phyloP scores from a whole-genome alignment of 2,113 vertebrate species.

The Nannobrachium achirus region DNA sequence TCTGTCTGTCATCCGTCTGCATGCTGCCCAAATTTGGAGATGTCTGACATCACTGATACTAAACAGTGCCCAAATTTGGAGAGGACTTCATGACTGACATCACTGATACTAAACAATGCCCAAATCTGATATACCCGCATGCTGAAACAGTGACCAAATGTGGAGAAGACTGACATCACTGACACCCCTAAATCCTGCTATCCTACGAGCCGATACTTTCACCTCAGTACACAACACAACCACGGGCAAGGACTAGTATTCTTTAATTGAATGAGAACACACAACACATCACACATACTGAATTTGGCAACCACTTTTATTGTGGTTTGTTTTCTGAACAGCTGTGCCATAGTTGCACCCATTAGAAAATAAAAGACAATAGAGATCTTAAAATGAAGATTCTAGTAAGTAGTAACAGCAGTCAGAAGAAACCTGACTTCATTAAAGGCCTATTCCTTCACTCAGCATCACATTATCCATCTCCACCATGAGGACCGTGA shows the following conservation, averaged over 20 bases:
- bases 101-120: too few relatives aligned
- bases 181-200: too few relatives aligned
- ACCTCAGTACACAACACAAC: too few relatives aligned
- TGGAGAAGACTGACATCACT: too few relatives aligned
- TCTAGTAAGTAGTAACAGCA: constrained; percentile 48
- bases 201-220: too few relatives aligned
- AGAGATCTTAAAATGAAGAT: constrained; percentile 23
- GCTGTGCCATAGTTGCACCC: constrained; percentile 42
- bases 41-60: too few relatives aligned
- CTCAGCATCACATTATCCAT: constrained; percentile 36
- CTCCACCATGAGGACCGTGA: constrained; percentile 49
- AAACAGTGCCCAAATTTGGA: too few relatives aligned
- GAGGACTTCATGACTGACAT: too few relatives aligned
- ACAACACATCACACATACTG: constrained; percentile 9
- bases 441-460: constrained; percentile 20
- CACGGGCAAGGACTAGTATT: neutral
- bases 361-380: constrained; percentile 53
- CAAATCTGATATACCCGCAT: too few relatives aligned
- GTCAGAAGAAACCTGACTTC: constrained; percentile 27
- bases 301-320: constrained; percentile 66
- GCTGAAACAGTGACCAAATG: too few relatives aligned
- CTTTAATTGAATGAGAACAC: constrained; percentile 1
- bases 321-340: constrained; percentile 54
- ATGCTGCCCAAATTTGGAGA: too few relatives aligned
- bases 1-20: too few relatives aligned